phyloP scores from a whole-genome alignment of 2,113 vertebrate genomes.

The Heterotilapia buettikoferi region DNA sequence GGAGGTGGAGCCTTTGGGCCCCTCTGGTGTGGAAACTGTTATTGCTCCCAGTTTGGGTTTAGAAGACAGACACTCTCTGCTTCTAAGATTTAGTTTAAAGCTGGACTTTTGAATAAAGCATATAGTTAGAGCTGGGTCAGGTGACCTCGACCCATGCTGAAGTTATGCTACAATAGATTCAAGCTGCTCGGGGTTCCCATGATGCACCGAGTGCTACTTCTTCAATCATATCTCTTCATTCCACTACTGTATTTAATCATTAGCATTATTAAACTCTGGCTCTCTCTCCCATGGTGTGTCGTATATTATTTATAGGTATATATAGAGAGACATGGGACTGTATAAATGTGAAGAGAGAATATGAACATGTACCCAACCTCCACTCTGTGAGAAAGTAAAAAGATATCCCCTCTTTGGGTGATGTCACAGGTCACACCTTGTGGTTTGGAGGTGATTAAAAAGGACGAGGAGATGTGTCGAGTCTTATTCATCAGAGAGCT shows the following conservation, averaged over 20 bases:
- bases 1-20: neutral
- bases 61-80: neutral
- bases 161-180: neutral
- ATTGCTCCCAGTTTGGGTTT: neutral
- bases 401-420: conserved; percentile 18
- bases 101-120: neutral
- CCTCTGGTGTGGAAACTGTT: neutral
- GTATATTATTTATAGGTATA: neutral
- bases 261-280: neutral
- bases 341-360: neutral
- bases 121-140: neutral
- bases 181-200: neutral
- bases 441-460: conserved; percentile 42
- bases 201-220: neutral
- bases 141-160: neutral
- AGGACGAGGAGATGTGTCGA: conserved; percentile 72
- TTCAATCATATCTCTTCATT: neutral
- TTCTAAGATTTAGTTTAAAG: neutral
- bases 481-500: conserved; percentile 79
- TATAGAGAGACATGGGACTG: neutral
- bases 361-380: neutral
- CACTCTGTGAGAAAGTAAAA: neutral
- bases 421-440: conserved; percentile 52
- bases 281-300: neutral
- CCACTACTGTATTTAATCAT: neutral